These are phyloP conservation scores for Cephus sareptanus DNA, from an alignment of 2,888 invertebrate species.

Conservation along the genomic window DNA sequence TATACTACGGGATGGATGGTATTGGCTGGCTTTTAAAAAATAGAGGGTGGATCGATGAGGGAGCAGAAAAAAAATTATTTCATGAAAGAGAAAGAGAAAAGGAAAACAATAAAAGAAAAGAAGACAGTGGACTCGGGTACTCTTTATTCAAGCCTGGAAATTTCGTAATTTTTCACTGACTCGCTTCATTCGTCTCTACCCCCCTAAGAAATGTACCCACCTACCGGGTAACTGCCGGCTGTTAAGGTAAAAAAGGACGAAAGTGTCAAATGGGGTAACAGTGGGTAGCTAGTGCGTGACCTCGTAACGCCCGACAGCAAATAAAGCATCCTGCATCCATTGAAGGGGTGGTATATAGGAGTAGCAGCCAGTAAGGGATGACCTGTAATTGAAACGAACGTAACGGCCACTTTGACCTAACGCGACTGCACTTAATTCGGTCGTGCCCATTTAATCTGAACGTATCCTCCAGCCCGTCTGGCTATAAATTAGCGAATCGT, in stretches of 20 bases:
- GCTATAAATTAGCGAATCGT: constrained; percentile 23
- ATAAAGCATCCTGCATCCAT: constrained; percentile 5
- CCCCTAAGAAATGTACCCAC: background rate
- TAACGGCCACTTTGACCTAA: constrained; percentile 26
- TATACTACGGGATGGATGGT: background rate
- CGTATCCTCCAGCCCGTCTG: constrained; percentile 6
- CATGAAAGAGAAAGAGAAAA: background rate
- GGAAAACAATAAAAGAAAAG: background rate
- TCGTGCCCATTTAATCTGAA: constrained; percentile 19
- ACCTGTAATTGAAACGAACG: constrained; percentile 27
- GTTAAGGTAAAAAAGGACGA: background rate
- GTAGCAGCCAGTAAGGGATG: constrained; percentile 20
- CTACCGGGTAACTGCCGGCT: background rate
- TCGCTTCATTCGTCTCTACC: background rate
- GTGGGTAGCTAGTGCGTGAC: constrained; percentile 9
- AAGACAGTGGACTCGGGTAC: background rate
- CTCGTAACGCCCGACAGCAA: constrained; percentile 5
- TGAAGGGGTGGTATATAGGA: background rate
- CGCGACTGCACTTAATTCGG: constrained; percentile 23
- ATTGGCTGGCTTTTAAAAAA: background rate
- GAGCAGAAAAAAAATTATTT: background rate
- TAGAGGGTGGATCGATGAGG: background rate
- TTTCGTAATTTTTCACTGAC: background rate
- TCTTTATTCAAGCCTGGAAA: background rate
- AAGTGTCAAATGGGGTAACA: constrained; percentile 6